Base-by-base conservation (phyloP, 2,888 invertebrate genomes). In the Gerris lacustris region DNA sequence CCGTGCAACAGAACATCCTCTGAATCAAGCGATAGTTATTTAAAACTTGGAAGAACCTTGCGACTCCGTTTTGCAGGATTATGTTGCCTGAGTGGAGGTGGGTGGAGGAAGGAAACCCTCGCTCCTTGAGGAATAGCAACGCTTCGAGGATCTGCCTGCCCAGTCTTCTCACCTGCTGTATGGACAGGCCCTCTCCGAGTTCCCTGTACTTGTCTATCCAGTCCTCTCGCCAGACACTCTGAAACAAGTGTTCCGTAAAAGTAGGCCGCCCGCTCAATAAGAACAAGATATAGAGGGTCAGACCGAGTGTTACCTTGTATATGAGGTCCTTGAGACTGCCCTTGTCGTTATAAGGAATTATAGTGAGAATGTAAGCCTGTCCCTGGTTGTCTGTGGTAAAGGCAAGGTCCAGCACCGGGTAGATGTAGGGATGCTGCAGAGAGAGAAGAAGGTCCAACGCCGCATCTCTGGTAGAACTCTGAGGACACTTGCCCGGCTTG, bases 71-170 rank as follows among this genome's bases (percentile, higher is more conserved):
- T 78, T 95, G 94, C 64, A 95, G 85, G 75, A 95, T 90, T 44
- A 96, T 88, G 81, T 96, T 96, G 63, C 94, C 94, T 69, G 91
- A 88, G 80, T 95, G 94, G 75, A 96, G 82, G 81, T 95, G 93
- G 66, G 89, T 87, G 77, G 92, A 92, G 9, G 89, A 86, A 5
- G 94, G 94, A 79, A 94, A 94, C 11, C 93, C 92, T 77, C 92
- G 89, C 77, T 92, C 92, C 76, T 88, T 89, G 31, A 95, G 84
- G 80, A 94, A 94, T 72, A 93, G 82, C 70, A 94, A 82, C 0
- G 92, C 94, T 81, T 94, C 94, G 69, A 94, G 82, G 76, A 94
- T 89, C 81, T 94, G 94, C 0, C 93, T 84, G 44, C 94, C 94
- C 79, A 94, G 86, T 77, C 92, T 86, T 77, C 93, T 93, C 66